Conservation (phyloP, 2,888 invertebrate genomes). For the Polymixis flavicincta region DNA sequence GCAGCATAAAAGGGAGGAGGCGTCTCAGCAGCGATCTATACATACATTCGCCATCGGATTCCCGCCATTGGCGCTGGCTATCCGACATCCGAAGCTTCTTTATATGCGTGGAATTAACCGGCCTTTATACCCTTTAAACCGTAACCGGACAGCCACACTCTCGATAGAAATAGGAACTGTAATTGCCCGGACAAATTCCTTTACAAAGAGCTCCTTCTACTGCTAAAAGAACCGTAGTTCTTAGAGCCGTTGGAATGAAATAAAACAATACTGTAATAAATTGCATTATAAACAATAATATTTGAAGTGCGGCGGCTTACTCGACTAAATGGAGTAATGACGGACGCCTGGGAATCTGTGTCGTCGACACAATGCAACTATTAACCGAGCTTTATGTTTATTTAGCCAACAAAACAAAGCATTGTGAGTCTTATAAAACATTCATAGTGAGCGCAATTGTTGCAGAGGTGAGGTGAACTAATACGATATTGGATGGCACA, state of each 20-base stretch:
- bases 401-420: constrained; percentile 46
- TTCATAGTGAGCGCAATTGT: constrained; percentile 22
- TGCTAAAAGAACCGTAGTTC: constrained; percentile 37
- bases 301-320: constrained; percentile 34
- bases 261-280: constrained; percentile 55
- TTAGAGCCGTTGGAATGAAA: constrained; percentile 10
- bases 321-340: constrained; percentile 18
- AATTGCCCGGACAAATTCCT: neutral
- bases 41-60: neutral
- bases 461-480: neutral
- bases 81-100: neutral
- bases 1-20: neutral
- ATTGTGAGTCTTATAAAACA: constrained; percentile 39
- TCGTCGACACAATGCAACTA: constrained; percentile 59
- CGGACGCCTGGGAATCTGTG: constrained; percentile 63
- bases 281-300: constrained; percentile 46
- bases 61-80: neutral
- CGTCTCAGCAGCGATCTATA: neutral
- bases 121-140: constrained; percentile 1
- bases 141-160: neutral
- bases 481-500: neutral
- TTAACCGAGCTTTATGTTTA: constrained; percentile 55
- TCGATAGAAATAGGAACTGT: constrained; percentile 16
- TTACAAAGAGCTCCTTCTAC: constrained; percentile 20
- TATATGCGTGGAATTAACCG: constrained; percentile 5